These are phyloP conservation scores for Manacus vitellinus DNA, from an alignment of 2,113 vertebrate species.

Conservation along the genomic window DNA sequence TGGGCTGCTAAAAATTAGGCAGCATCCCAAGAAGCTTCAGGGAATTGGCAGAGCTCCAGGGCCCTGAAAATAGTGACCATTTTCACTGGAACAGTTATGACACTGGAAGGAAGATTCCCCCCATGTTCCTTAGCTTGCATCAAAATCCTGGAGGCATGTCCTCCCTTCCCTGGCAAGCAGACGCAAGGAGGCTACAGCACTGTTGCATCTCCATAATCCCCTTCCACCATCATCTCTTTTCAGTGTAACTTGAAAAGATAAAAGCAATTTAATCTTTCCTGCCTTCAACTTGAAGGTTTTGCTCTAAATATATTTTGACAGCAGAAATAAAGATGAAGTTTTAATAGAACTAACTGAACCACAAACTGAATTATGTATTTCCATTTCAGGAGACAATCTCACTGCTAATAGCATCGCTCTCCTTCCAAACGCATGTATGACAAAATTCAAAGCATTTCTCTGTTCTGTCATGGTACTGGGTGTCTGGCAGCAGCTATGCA, in stretches of 20 bases:
- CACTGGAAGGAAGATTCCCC: background rate
- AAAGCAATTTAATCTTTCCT: slow-evolving; percentile 40
- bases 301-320: slow-evolving; percentile 56
- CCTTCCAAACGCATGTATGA: slow-evolving; percentile 30
- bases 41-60: background rate
- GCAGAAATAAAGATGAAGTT: slow-evolving; percentile 56
- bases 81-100: background rate
- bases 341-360: slow-evolving; percentile 60
- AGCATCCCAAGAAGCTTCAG: background rate
- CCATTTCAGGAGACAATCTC: slow-evolving; percentile 50
- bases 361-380: slow-evolving; percentile 66
- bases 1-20: background rate
- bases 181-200: background rate
- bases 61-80: background rate
- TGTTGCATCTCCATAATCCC: background rate
- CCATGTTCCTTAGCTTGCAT: background rate
- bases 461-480: background rate
- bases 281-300: slow-evolving; percentile 22
- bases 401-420: slow-evolving; percentile 41
- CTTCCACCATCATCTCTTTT: background rate
- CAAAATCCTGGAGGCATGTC: background rate
- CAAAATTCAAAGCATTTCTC: slow-evolving; percentile 42
- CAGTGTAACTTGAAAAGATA: slow-evolving; percentile 31
- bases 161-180: fast-evolving
- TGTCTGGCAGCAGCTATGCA: background rate